Base-by-base conservation (phyloP, 2,113 vertebrate genomes). In the Urocolius indicus region DNA sequence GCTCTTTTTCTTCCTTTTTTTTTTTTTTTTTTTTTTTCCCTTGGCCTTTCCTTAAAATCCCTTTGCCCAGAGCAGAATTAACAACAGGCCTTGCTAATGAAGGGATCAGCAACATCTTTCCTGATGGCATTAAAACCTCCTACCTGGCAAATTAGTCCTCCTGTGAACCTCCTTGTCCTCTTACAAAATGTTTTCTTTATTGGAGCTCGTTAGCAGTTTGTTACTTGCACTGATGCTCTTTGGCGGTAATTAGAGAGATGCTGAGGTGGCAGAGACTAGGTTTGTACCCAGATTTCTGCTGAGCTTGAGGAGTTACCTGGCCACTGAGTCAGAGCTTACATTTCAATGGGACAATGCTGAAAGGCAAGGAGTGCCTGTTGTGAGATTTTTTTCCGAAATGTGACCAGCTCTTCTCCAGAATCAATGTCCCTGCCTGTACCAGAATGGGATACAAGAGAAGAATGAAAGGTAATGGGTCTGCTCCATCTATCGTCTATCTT, bases 161-260 rank as follows among this genome's bases (percentile, higher is more conserved):
- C 79, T 0, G 0, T 38, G 65, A 38, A 46, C 71, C 79, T 73
- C 51, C 41, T 77, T 52, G 34, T 84, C 57, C n/a, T 59, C 59
- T 88, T 81, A 81, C 90, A 87, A 77, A 88, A 66, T 15, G 22
- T 94, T 94, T 90, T 74, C 84, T 88, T 92, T 88, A 94, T 95
- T 96, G 90, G 83, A 84, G 92, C 77, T 87, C 91, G 71, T 84
- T 84, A 74, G 80, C 0, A 0, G 29, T 54, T 88, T 81, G 63
- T 68, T 79, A 68, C 69, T 91, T 43, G 63, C 46, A 21, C 59
- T 38, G 65, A 49, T 77, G 75, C 49, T 84, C 34, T 54, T 68
- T 16, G 11, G 17, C 68, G 71, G 54, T 86, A 84, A 94, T 84
- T 84, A 92, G 65, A 55, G 79, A 75, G 69, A 36, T 24, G 45